Evolutionary conservation across 1,140 invertebrate species (phyloP).

Genomic region (Spodoptera frugiperda): DNA sequence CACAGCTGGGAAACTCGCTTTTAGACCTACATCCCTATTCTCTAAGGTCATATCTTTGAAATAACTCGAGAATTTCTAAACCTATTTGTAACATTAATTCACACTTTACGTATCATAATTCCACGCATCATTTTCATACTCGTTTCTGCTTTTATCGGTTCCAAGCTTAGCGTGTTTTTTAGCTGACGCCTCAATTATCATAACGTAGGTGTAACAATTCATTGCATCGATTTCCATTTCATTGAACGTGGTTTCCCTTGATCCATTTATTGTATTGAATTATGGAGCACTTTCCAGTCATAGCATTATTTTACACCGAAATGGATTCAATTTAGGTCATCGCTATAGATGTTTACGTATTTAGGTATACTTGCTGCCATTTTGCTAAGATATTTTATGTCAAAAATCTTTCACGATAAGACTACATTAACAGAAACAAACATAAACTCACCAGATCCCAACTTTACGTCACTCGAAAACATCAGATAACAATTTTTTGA

Average conservation of each 20-base stretch:
- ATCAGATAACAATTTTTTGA: slow-evolving; percentile 63
- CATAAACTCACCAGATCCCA: slow-evolving; percentile 49
- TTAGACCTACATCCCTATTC: slow-evolving; percentile 37
- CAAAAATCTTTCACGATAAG: slow-evolving; percentile 36
- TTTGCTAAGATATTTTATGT: slow-evolving; percentile 23
- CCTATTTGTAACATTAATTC: neutral
- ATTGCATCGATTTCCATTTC: slow-evolving; percentile 30
- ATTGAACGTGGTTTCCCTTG: slow-evolving; percentile 13
- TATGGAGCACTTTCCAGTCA: slow-evolving; percentile 10
- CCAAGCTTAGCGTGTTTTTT: neutral
- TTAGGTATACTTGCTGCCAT: slow-evolving; percentile 6
- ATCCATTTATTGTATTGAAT: slow-evolving; percentile 7
- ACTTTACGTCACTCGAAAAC: slow-evolving; percentile 54
- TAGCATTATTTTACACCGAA: slow-evolving; percentile 16
- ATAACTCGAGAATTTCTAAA: slow-evolving; percentile 1
- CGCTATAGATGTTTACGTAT: slow-evolving; percentile 6
- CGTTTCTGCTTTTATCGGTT: neutral
- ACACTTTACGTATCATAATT: neutral
- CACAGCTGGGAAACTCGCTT: slow-evolving; percentile 32
- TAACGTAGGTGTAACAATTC: slow-evolving; percentile 13
- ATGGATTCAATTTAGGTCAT: slow-evolving; percentile 16
- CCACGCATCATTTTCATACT: neutral
- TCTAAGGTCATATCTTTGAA: slow-evolving; percentile 21
- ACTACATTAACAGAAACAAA: slow-evolving; percentile 40
- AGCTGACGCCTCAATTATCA: slow-evolving; percentile 8